phyloP scores from a whole-genome alignment of 2,888 invertebrate genomes.

The Mimas tiliae region DNA sequence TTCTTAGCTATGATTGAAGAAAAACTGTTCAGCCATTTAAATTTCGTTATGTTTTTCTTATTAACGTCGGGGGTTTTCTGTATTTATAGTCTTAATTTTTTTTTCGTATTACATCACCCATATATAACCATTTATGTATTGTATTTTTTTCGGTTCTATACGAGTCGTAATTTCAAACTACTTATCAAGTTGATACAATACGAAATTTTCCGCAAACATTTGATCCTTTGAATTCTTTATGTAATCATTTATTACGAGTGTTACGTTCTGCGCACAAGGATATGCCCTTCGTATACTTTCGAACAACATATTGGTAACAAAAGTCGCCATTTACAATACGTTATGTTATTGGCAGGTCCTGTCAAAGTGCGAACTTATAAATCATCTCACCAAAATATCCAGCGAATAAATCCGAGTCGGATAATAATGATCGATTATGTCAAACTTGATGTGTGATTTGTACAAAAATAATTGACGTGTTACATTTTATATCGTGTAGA shows the following conservation, averaged over 20 bases:
- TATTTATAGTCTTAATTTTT: too few relatives aligned
- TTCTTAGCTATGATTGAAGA: too few relatives aligned
- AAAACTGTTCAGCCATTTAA: too few relatives aligned
- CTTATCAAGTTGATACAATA: background rate
- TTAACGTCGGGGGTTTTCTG: too few relatives aligned
- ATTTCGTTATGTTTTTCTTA: too few relatives aligned
- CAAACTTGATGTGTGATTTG: constrained; percentile 31
- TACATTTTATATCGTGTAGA: background rate
- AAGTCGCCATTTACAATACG: constrained; percentile 37
- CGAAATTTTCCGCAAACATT: background rate
- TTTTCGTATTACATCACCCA: too few relatives aligned
- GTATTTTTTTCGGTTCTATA: too few relatives aligned
- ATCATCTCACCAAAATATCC: constrained; percentile 33
- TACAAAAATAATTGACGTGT: constrained; percentile 25
- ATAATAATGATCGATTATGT: constrained; percentile 36
- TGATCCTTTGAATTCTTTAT: too few relatives aligned
- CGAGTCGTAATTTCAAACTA: too few relatives aligned
- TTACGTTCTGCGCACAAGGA: too few relatives aligned
- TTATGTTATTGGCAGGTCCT: constrained; percentile 44
- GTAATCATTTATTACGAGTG: background rate
- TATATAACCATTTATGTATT: too few relatives aligned
- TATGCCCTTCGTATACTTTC: background rate
- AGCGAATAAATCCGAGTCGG: constrained; percentile 29
- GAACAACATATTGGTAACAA: constrained; percentile 27
- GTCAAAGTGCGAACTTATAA: constrained; percentile 42